Conservation (phyloP, 2,113 vertebrate genomes). For the Peromyscus leucopus region DNA sequence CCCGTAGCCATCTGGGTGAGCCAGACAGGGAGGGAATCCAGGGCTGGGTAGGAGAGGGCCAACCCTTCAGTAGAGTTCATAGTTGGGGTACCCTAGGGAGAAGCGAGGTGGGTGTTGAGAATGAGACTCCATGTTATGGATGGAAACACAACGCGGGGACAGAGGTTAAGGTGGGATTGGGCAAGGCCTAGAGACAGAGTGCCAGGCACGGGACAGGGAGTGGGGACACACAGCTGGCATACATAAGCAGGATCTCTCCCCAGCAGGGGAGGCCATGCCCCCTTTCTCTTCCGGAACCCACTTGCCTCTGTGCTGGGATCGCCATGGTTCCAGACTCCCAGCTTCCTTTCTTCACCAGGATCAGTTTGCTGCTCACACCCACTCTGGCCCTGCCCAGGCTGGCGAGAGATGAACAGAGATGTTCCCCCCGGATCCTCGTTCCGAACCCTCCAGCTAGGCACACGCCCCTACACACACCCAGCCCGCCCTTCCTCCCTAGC, state of each 20-base stretch:
- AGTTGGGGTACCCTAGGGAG: background rate
- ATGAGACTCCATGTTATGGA: background rate
- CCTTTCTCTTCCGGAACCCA: background rate
- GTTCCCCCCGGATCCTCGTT: background rate
- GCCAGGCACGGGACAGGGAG: background rate
- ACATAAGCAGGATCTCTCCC: accelerated
- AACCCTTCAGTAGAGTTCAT: background rate
- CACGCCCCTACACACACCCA: too few relatives aligned
- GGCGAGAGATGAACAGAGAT: background rate
- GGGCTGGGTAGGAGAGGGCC: background rate
- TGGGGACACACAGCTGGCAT: too few relatives aligned
- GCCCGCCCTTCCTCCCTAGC: background rate
- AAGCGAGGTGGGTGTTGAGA: background rate
- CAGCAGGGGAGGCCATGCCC: background rate
- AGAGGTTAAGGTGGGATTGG: background rate
- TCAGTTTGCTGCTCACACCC: background rate
- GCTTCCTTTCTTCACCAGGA: background rate
- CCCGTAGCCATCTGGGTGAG: background rate
- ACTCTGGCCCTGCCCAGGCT: background rate
- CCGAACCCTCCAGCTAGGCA: background rate
- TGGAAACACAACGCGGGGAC: background rate
- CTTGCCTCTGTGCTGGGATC: background rate
- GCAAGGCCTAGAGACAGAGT: background rate
- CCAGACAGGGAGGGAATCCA: background rate
- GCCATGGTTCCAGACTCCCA: background rate